Percentiles rank a stretch among this genome's conserved stretches.
phyloP scores from a whole-genome alignment of 1,140 invertebrate genomes.

The Prorops nasuta region DNA sequence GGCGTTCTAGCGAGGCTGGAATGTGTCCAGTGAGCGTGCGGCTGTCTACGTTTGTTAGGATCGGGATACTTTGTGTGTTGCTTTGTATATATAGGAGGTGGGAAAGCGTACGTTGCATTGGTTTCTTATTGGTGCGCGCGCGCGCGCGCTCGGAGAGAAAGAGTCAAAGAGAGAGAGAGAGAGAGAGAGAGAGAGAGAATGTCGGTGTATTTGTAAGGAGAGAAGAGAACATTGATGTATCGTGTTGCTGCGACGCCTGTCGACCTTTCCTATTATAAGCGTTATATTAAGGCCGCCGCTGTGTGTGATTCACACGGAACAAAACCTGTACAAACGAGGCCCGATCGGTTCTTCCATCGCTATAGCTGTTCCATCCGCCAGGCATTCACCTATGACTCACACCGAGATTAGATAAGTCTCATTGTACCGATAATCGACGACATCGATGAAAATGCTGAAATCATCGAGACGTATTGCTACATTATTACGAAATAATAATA shows the following conservation, averaged over 20 bases:
- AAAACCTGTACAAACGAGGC: constrained; percentile 4
- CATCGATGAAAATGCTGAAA: no score
- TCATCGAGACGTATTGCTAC: no score
- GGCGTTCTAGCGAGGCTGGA: not conserved
- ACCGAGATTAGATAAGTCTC: constrained; percentile 22
- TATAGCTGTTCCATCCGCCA: not conserved
- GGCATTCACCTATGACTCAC: constrained; percentile 12
- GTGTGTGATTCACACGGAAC: constrained; percentile 15
- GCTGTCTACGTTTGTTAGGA: not conserved
- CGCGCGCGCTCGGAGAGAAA: not conserved
- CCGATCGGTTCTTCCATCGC: not conserved
- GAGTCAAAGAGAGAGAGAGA: no score
- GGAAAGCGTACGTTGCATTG: not conserved
- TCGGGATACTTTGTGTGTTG: not conserved
- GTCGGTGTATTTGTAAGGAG: no score
- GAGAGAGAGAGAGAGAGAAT: no score
- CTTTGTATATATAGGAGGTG: not conserved
- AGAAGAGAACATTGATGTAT: no score
- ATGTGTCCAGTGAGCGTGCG: not conserved
- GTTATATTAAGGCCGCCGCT: constrained; percentile 16
- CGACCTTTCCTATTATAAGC: constrained; percentile 14
- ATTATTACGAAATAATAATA: no score
- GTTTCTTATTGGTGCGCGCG: not conserved
- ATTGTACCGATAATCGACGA: constrained; percentile 15
- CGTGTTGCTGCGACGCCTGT: no score